Evolutionary conservation across 2,797 vertebrate species (phyloP).

Genomic region (Enteromius anoplus): DNA sequence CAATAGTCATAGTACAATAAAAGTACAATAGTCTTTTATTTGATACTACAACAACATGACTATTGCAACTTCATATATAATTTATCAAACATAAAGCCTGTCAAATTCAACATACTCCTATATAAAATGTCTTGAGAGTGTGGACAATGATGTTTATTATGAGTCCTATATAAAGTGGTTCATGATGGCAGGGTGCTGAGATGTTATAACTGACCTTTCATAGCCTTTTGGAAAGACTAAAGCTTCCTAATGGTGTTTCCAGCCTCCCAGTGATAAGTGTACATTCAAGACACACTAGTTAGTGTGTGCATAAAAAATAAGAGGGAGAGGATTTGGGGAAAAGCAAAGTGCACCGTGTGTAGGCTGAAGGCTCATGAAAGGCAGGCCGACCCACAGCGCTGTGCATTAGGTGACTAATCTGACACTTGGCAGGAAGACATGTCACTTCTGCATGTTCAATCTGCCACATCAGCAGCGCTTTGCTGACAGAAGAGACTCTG

Average conservation of each 20-base stretch:
- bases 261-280: background rate
- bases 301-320: conserved; percentile 14
- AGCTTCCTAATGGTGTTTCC: conserved; percentile 29
- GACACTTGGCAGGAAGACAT: conserved; percentile 1
- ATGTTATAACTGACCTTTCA: conserved; percentile 52
- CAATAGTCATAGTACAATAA: background rate
- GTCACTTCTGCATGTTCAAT: conserved; percentile 33
- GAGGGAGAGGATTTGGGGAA: conserved; percentile 52
- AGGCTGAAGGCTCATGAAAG: conserved; percentile 61
- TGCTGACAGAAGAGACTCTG: background rate
- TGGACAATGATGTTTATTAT: background rate
- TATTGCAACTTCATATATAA: conserved; percentile 9
- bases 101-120: background rate
- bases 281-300: background rate
- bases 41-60: background rate
- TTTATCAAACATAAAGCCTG: background rate
- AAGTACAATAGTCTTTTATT: background rate
- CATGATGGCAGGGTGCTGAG: background rate
- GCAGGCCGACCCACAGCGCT: conserved; percentile 32
- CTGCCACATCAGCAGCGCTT: background rate
- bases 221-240: conserved; percentile 28
- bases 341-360: conserved; percentile 72
- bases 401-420: conserved; percentile 46
- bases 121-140: background rate
- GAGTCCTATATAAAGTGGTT: background rate